Percentiles rank a stretch among this genome's conserved stretches.
Evolutionary conservation across 2,888 invertebrate species (phyloP).

Genomic region (Andrena camellia): DNA sequence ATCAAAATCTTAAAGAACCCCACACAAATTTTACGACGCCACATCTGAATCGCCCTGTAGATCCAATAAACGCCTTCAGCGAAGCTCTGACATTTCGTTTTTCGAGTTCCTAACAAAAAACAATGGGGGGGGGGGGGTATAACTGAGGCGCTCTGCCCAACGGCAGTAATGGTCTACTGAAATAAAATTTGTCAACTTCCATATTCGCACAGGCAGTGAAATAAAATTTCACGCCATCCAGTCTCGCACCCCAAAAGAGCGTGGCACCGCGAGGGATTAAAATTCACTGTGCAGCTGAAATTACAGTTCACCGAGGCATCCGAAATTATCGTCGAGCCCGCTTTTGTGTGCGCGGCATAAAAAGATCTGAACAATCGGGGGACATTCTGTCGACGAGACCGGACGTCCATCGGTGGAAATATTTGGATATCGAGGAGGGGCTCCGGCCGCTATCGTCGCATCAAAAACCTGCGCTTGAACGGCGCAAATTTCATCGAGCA

Average conservation of each 20-base stretch:
- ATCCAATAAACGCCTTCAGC: too few species aligned
- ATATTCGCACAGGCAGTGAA: background rate
- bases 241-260: background rate
- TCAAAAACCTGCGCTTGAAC: constrained; percentile 28
- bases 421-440: constrained; percentile 7
- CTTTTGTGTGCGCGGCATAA: background rate
- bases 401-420: constrained; percentile 16
- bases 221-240: background rate
- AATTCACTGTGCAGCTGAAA: background rate
- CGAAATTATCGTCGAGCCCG: background rate
- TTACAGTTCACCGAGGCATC: background rate
- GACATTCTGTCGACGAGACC: constrained; percentile 4
- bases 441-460: background rate
- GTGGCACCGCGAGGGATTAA: background rate
- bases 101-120: too few species aligned
- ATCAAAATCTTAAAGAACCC: too few species aligned
- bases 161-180: background rate
- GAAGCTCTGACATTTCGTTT: too few species aligned
- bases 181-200: background rate
- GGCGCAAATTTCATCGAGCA: constrained; percentile 51
- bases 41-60: too few species aligned
- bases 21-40: too few species aligned
- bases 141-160: too few species aligned
- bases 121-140: too few species aligned
- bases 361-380: background rate